Base-by-base conservation (phyloP, 2,888 invertebrate species). In the Crepidodera aurea region DNA sequence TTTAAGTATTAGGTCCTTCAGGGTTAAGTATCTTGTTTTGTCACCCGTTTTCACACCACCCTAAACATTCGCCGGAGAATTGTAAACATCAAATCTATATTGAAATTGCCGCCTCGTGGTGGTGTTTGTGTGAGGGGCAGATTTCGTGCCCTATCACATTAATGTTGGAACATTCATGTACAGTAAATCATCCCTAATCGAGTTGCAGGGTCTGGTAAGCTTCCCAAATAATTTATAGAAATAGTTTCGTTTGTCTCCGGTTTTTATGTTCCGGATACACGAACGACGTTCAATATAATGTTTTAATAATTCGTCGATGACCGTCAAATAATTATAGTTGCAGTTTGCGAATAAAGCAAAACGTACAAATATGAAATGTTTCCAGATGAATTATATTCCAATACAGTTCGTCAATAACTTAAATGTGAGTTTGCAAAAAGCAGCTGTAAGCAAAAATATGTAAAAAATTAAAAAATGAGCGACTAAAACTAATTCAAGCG, bases 171-270 rank as follows among this genome's bases (percentile, higher is more conserved):
- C 71, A 71, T 66, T 73, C 71, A 42, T 53, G 55, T 58, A 60
- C 60, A 62, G 56, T 73, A 73, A 74, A 74, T 75, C 74, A 72
- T 72, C 73, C 72, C 69, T 74, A 74, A 75, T 73, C 73, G 72
- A 70, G 71, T 70, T 66, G 65, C 65, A 62, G 64, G 70, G 70
- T 64, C 68, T 69, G 74, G 69, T 74, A 74, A 74, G 71, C 73
- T 74, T 74, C 74, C 73, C 74, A 75, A 75, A 75, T 75, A 73
- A 75, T 74, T 75, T 74, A 73, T 71, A 56, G 63, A 63, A 61
- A 65, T 61, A 59, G 62, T 54, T 53, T 46, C 51, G 19, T 37
- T 44, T 10, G n/a, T 50, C 19, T 44, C 16, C 22, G 3, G 22
- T 22, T 22, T 22, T 25, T 61, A 65, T 55, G 61, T 19, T 32